Percentiles rank a stretch among this genome's conserved stretches.
Conservation (phyloP, 2,113 vertebrate species). For the Bubo scandiacus region DNA sequence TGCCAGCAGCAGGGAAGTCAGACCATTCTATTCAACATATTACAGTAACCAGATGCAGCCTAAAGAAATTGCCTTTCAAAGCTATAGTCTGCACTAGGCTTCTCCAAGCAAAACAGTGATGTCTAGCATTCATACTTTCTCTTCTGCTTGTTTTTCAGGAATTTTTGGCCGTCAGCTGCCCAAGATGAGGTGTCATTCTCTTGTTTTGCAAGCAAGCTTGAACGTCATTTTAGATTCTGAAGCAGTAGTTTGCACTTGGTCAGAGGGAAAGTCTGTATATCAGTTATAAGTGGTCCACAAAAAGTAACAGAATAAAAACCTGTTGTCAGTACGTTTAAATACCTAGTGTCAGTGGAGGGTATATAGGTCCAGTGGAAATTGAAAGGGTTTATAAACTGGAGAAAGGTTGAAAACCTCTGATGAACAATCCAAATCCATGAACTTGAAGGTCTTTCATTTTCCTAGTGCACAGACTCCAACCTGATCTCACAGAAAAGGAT, state of each 20-base stretch:
- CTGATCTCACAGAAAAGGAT: background rate
- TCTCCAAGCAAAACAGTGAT: background rate
- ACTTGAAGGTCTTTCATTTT: background rate
- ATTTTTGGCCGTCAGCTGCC: background rate
- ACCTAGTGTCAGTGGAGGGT: background rate
- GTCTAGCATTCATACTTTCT: background rate
- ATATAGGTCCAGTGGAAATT: background rate
- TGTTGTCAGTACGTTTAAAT: background rate
- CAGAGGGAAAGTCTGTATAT: background rate
- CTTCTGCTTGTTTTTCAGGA: background rate
- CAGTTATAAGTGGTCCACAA: background rate
- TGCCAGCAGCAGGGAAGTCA: background rate
- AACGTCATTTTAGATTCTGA: background rate
- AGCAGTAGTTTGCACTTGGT: background rate
- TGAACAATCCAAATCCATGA: background rate
- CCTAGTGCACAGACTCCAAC: background rate
- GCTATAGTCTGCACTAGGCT: background rate
- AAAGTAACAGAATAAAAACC: background rate
- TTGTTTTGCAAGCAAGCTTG: background rate
- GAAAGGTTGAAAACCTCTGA: background rate
- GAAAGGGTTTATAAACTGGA: background rate
- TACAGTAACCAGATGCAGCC: slow-evolving; percentile 5
- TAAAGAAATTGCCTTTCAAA: slow-evolving; percentile 29
- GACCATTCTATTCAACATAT: background rate
- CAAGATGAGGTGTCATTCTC: background rate